Conservation (phyloP, 2,888 invertebrate genomes). For the Malthinus flaveolus region DNA sequence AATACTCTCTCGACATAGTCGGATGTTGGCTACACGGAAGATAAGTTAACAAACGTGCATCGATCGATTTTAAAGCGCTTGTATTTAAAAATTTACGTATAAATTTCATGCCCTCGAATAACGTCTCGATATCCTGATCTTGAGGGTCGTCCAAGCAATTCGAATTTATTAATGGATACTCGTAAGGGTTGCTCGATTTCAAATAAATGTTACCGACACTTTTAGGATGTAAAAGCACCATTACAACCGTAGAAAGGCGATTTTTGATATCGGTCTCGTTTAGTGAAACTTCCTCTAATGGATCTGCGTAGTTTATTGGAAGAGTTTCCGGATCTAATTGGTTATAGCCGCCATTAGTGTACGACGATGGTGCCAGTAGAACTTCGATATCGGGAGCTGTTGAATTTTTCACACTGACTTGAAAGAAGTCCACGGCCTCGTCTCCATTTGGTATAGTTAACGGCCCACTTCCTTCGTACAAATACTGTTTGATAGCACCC, state of each 20-base stretch:
- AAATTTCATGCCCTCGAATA: constrained; percentile 61
- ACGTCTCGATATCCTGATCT: constrained; percentile 67
- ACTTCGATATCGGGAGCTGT: constrained; percentile 29
- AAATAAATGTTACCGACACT: constrained; percentile 40
- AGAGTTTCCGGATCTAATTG: constrained; percentile 5
- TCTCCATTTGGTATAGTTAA: constrained; percentile 28
- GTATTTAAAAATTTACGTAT: constrained; percentile 49
- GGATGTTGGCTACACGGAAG: constrained; percentile 55
- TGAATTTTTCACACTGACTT: constrained; percentile 7
- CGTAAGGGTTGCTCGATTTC: constrained; percentile 39
- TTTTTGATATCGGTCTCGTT: not conserved
- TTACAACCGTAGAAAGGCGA: constrained; percentile 16
- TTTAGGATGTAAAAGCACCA: constrained; percentile 40
- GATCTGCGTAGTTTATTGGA: not conserved
- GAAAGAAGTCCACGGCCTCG: constrained; percentile 22
- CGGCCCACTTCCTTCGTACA: constrained; percentile 18
- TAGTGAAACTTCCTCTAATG: too few relatives aligned
- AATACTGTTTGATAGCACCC: not conserved
- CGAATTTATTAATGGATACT: constrained; percentile 42
- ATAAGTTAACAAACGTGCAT: constrained; percentile 55
- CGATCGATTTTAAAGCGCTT: constrained; percentile 62
- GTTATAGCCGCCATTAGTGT: constrained; percentile 1
- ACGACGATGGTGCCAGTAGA: constrained; percentile 19
- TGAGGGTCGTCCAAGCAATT: constrained; percentile 37
- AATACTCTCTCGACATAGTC: constrained; percentile 66